Base-by-base conservation (phyloP, 2,113 vertebrate species). In the Etia nguti region DNA sequence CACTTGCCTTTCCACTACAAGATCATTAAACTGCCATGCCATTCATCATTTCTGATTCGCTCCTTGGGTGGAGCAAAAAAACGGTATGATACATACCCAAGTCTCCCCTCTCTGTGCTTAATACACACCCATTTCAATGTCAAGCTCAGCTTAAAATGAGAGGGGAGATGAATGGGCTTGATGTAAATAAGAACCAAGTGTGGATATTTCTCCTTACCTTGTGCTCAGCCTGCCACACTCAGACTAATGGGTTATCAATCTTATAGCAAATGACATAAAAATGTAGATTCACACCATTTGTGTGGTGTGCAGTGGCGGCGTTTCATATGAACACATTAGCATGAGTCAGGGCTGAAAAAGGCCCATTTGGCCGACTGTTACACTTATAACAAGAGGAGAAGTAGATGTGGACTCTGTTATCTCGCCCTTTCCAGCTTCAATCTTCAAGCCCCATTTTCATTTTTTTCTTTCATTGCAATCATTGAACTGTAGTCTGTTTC, bases 31-130 rank as follows among this genome's bases (percentile, higher is more conserved):
- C 50, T n/a, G 31, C 68, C 46, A 10, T 60, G 90, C 55, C 90
- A 90, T 93, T 88, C 84, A 89, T 93, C 92, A 94, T 90, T 86
- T 91, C 89, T 83, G 87, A 89, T 84, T 90, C 38, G 15, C 87
- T 86, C 46, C 83, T 29, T 52, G 84, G 52, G 79, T 56, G 80
- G 73, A 59, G 55, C 56, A 20, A 9, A 8, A 9, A 70, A 38
- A 2, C 3, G 2, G 34, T 26, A 22, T 10, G 4, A 80, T 43
- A 52, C 87, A 46, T 55, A 59, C 41, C 24, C 59, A 34, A 75
- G 85, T 84, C 81, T 84, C n/a, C 83, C 81, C 73, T 54, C 70
- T 84, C 81, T 38, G 81, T 36, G 83, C 88, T 92, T 86, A 88
- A 90, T 80, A 82, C 88, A 59, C 48, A 77, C 48, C 29, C 65